These are phyloP conservation scores for Pangasianodon gigas DNA, from an alignment of 2,113 vertebrate species.

Conservation along the genomic window DNA sequence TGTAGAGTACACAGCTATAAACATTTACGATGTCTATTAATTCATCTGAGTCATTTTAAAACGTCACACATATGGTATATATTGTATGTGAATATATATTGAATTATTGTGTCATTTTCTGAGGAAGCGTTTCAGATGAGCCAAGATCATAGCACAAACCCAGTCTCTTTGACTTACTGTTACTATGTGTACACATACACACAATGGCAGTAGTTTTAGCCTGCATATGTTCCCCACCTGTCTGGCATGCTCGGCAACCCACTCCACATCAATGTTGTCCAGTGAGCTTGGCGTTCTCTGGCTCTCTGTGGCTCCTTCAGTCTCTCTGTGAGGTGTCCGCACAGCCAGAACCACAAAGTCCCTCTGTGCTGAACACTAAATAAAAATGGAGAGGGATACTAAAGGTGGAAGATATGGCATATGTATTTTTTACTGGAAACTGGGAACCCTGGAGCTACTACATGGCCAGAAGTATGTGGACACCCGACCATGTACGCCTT, in stretches of 20 bases:
- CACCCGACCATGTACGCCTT: neutral
- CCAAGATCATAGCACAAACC: neutral
- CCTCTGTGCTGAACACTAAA: slow-evolving; percentile 81
- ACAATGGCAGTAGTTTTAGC: neutral
- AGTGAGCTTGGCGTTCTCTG: slow-evolving; percentile 28
- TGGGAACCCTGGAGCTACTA: neutral
- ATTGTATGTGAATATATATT: neutral
- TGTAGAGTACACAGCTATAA: neutral
- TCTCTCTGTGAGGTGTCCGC: slow-evolving; percentile 78
- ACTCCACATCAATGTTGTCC: slow-evolving; percentile 73
- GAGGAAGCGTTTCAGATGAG: neutral
- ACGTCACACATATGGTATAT: neutral
- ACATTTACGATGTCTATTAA: neutral
- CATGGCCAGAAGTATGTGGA: neutral
- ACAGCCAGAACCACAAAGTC: slow-evolving; percentile 85
- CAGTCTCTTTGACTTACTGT: neutral
- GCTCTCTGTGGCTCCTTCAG: slow-evolving; percentile 49
- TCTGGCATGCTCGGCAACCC: slow-evolving; percentile 83
- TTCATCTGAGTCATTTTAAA: neutral
- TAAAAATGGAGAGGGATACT: slow-evolving; percentile 37
- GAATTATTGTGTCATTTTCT: neutral
- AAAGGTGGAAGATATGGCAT: neutral
- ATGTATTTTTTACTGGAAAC: neutral
- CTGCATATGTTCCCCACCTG: slow-evolving; percentile 75
- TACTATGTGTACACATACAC: neutral